Evolutionary conservation across 2,113 vertebrate species (phyloP).

Genomic region (Chauna torquata): DNA sequence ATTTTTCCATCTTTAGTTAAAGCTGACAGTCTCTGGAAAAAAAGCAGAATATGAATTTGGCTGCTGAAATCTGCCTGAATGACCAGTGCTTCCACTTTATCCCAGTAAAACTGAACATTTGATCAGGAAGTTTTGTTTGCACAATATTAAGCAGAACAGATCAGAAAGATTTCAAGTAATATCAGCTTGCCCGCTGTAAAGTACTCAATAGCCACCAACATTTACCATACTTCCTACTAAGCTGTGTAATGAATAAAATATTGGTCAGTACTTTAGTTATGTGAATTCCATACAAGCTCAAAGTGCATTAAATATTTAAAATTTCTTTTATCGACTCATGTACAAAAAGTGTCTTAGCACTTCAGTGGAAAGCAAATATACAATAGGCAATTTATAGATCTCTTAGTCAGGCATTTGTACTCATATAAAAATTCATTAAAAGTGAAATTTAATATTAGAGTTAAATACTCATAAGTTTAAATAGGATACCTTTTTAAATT

Average conservation of each 20-base stretch:
- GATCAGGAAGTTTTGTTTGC: background rate
- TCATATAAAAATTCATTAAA: background rate
- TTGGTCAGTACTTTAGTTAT: background rate
- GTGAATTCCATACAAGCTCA: background rate
- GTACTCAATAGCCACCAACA: background rate
- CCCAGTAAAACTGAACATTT: background rate
- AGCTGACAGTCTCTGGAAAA: background rate
- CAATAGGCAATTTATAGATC: background rate
- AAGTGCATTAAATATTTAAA: background rate
- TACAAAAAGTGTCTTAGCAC: background rate
- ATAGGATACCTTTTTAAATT: background rate
- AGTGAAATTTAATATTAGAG: background rate
- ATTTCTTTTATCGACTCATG: background rate
- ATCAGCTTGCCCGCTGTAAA: background rate
- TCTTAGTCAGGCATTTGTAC: background rate
- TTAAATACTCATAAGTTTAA: background rate
- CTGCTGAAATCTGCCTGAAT: background rate
- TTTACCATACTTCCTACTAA: background rate
- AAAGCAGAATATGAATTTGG: background rate
- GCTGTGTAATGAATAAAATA: background rate
- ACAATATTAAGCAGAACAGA: background rate
- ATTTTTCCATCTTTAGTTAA: background rate
- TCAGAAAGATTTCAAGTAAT: background rate
- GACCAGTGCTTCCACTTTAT: background rate
- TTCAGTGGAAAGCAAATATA: background rate